A percentile compares a stretch with the other conserved stretches of the same genome.
These are phyloP conservation scores for Rhodophaea formosa DNA, from an alignment of 2,888 invertebrate genomes.

Conservation along the genomic window DNA sequence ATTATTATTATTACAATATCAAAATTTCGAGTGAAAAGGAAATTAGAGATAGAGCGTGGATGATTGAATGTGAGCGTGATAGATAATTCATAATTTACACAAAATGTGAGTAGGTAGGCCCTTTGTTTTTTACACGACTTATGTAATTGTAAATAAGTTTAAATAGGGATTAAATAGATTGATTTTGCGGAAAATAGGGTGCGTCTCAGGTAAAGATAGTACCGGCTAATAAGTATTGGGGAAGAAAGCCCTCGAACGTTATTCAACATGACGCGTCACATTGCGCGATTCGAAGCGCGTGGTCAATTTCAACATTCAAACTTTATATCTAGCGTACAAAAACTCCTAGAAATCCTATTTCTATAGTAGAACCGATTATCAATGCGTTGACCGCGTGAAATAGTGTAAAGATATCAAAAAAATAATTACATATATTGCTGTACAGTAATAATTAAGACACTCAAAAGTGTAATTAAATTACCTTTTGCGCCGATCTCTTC, in stretches of 20 bases:
- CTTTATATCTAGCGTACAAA: not conserved
- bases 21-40: no score
- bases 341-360: not conserved
- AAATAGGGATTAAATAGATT: no score
- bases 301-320: not conserved
- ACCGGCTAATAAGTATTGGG: not conserved
- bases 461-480: conserved; percentile 34
- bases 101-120: no score
- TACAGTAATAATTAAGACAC: not conserved
- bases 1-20: no score
- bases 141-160: no score
- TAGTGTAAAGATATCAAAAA: not conserved
- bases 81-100: no score
- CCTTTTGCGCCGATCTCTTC: conserved; percentile 61
- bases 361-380: not conserved
- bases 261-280: conserved; percentile 18
- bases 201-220: no score
- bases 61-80: no score
- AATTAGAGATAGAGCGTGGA: no score
- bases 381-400: conserved; percentile 3
- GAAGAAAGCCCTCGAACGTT: not conserved
- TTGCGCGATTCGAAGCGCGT: conserved; percentile 12
- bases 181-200: no score
- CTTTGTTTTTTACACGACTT: no score
- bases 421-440: not conserved